Conservation (phyloP, 2,113 vertebrate genomes). For the Nannobrachium achirus region DNA sequence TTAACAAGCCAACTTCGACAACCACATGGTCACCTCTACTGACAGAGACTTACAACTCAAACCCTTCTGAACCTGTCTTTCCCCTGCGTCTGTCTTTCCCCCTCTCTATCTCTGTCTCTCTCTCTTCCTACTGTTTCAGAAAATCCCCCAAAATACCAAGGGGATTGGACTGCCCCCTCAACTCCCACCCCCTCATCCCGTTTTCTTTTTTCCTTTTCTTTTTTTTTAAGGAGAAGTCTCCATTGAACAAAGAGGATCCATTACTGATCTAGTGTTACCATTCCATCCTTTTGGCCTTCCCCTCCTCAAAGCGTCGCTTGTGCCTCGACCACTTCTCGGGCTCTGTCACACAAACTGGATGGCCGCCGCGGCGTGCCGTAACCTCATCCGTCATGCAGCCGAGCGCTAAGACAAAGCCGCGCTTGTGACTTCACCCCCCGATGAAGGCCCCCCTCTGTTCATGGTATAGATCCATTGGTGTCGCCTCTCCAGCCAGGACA, state of each 20-base stretch:
- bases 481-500: constrained; percentile 44
- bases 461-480: constrained; percentile 19
- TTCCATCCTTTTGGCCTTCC: constrained; percentile 6
- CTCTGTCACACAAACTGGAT: background rate
- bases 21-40: background rate
- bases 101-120: background rate
- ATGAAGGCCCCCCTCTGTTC: constrained; percentile 38
- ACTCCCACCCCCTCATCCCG: too few species aligned
- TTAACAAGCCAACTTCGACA: background rate
- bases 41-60: background rate
- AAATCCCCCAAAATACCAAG: background rate
- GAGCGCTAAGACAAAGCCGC: constrained; percentile 42
- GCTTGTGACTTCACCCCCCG: constrained; percentile 36
- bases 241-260: background rate
- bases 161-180: too few species aligned
- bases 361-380: background rate
- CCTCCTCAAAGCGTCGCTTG: background rate
- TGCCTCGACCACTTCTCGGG: constrained; percentile 5
- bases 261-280: background rate
- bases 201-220: too few species aligned
- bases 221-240: background rate
- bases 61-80: background rate
- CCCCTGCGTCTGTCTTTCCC: background rate
- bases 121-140: background rate
- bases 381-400: background rate